Evolutionary conservation across 2,797 vertebrate species (phyloP), one percentile per base, ranked within the genome.

Genomic region (Odontamblyopus lacepedii): DNA sequence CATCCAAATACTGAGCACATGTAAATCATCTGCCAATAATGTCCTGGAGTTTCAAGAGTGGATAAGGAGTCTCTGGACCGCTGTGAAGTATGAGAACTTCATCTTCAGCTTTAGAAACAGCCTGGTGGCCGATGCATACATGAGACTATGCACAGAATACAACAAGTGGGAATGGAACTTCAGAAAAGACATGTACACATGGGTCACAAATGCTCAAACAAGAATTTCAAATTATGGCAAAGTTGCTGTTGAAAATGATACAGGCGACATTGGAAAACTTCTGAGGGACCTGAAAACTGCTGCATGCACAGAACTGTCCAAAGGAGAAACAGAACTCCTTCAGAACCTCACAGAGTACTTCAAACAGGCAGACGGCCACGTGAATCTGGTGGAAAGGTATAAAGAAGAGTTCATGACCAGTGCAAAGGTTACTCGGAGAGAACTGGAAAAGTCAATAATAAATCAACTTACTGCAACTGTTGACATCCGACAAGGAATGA

Each of bases 101-200:
- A 89, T 93, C 71, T 94, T 94, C 72, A 94, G 91, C 63, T 94
- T 93, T 74, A 91, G 85, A 67, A 94, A 94, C 73, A 93, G 86
- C 18, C 79, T 94, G 0, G 84, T 92, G 55, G 92, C 91, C 4
- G 91, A 94, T 66, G 85, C 84, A 1, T 93, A 93, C 66, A 84
- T 85, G 73, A 84, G n/a, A 3, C 70, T 93, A 9, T 91, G 84
- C 23, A 59, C 75, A 55, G 85, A 89, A 63, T 91, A 67, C 71
- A 83, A 90, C 44, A 78, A 88, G 63, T 92, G 91, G 86, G 91
- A 93, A 64, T 91, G 92, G 91, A 53, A 61, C n/a, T 89, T 92
- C 50, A 91, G 66, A 70, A 90, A 85, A 32, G 6, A 73, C 0
- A 91, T 91, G 80, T 81, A 87, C 66, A 48, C 26, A 1, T 92